Evolutionary conservation across 1,140 invertebrate genomes (phyloP).

Genomic region (Panagrolaimus sp.): DNA sequence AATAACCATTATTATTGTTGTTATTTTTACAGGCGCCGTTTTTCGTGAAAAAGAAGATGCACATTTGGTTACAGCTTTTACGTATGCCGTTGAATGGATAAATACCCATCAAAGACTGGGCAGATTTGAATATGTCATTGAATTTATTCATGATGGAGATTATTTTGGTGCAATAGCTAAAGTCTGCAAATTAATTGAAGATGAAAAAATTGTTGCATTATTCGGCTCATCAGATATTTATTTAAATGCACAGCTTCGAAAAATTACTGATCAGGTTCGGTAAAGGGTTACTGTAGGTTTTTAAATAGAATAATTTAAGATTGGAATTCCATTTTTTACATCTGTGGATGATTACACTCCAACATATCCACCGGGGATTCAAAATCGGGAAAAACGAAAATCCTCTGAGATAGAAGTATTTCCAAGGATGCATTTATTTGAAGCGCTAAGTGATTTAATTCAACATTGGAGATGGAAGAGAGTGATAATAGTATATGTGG

Average conservation of each 20-base stretch:
- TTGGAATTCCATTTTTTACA: constrained; percentile 49
- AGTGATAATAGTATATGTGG: constrained; percentile 51
- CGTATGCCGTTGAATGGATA: constrained; percentile 53
- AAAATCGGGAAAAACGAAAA: neutral
- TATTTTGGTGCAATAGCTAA: constrained; percentile 40
- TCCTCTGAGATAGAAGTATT: constrained; percentile 41
- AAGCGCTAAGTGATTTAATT: constrained; percentile 54
- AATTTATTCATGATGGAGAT: constrained; percentile 32
- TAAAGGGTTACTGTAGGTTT: neutral
- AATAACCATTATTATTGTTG: too few relatives aligned
- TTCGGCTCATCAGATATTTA: constrained; percentile 36
- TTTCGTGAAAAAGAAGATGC: constrained; percentile 51
- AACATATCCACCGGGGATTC: constrained; percentile 11
- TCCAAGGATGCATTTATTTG: constrained; percentile 48
- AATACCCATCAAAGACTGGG: constrained; percentile 32
- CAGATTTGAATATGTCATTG: constrained; percentile 33
- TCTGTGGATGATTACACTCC: constrained; percentile 39
- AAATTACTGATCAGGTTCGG: constrained; percentile 11
- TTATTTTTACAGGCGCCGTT: constrained; percentile 44
- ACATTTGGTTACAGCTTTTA: constrained; percentile 48
- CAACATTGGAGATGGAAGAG: constrained; percentile 54
- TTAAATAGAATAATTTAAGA: constrained; percentile 34
- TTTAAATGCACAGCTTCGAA: constrained; percentile 9
- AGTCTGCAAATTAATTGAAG: constrained; percentile 50
- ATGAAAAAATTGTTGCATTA: constrained; percentile 43